Conservation (phyloP, 2,888 invertebrate genomes). For the Bedellia somnulentella region DNA sequence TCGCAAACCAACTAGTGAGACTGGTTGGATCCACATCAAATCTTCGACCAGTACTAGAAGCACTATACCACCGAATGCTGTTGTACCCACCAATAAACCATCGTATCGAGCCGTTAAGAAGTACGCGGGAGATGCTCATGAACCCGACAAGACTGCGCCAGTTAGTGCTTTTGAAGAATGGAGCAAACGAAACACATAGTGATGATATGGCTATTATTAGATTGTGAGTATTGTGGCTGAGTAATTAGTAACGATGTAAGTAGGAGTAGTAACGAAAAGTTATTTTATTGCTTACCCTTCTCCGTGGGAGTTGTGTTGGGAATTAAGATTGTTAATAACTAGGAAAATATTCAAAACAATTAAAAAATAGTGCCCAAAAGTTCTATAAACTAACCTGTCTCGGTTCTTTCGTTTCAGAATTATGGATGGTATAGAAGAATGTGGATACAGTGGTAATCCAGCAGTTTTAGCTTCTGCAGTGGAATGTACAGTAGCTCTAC, state of each 20-base stretch:
- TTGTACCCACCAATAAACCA: slow-evolving; percentile 85
- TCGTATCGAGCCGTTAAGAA: slow-evolving; percentile 81
- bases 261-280: too few relatives aligned
- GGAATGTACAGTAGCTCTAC: slow-evolving; percentile 79
- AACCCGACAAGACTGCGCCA: slow-evolving; percentile 81
- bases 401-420: slow-evolving; percentile 60
- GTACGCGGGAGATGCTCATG: slow-evolving; percentile 77
- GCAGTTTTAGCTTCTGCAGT: slow-evolving; percentile 78
- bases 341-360: too few relatives aligned
- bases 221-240: slow-evolving; percentile 58
- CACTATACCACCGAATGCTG: slow-evolving; percentile 90
- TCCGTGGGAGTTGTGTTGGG: too few relatives aligned
- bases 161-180: slow-evolving; percentile 67
- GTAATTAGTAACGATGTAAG: too few relatives aligned
- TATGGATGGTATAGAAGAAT: slow-evolving; percentile 92
- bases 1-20: slow-evolving; percentile 85
- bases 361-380: too few relatives aligned
- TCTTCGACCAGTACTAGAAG: slow-evolving; percentile 89
- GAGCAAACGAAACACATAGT: slow-evolving; percentile 53
- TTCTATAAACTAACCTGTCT: too few relatives aligned
- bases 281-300: too few relatives aligned
- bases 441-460: slow-evolving; percentile 79
- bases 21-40: slow-evolving; percentile 85
- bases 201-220: slow-evolving; percentile 83
- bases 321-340: too few relatives aligned